phyloP scores from a whole-genome alignment of 2,113 vertebrate genomes.

The Sinocyclocheilus anshuiensis region DNA sequence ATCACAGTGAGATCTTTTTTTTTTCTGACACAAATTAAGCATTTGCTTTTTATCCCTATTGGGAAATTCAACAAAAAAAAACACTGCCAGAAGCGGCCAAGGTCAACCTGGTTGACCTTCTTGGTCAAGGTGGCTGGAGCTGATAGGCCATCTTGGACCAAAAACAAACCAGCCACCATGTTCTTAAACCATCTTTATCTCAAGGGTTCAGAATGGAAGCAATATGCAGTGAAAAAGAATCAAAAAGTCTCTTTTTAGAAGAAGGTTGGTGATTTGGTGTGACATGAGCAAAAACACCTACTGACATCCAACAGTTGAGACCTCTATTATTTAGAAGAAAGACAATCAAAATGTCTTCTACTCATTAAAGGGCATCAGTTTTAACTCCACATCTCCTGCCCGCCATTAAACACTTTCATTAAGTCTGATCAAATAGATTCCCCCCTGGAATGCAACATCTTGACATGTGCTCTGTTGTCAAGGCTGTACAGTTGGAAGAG shows the following conservation, averaged over 20 bases:
- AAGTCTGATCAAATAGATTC: conserved; percentile 13
- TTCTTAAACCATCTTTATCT: neutral
- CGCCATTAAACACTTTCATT: neutral
- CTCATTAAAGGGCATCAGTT: neutral
- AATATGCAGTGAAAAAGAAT: no score
- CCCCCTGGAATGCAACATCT: neutral
- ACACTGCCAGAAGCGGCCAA: neutral
- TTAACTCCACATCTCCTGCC: neutral
- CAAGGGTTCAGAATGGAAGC: no score
- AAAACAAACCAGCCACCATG: neutral
- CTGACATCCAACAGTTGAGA: neutral
- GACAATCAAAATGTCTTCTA: neutral
- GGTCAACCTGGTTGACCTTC: neutral
- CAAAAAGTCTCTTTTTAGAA: no score
- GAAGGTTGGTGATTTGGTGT: no score
- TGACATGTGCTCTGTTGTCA: conserved; percentile 35
- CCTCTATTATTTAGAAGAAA: neutral
- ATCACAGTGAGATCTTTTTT: conserved; percentile 9
- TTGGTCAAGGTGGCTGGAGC: neutral
- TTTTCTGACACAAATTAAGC: conserved; percentile 44
- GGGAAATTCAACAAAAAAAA: conserved; percentile 43
- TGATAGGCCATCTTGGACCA: neutral
- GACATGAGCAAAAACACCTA: neutral
- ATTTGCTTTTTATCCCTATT: conserved; percentile 40
- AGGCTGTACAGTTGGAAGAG: conserved; percentile 46